phyloP scores from a whole-genome alignment of 2,113 vertebrate species.

The Cebidichthys violaceus region DNA sequence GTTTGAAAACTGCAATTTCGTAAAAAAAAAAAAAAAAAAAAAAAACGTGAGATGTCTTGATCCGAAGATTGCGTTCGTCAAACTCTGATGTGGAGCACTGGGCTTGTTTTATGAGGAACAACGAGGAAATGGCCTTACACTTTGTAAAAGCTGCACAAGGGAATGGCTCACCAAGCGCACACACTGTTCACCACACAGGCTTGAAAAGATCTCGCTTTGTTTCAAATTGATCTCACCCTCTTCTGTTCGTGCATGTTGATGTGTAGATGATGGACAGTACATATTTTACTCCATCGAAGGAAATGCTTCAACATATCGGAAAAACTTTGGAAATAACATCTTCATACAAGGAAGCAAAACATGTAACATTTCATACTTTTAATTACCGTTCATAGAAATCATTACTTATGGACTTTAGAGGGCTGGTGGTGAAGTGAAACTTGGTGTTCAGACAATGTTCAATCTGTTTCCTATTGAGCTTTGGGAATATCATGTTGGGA shows the following conservation, averaged over 20 bases:
- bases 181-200: conserved; percentile 22
- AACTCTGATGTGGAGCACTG: conserved; percentile 61
- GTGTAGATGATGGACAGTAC: conserved; percentile 2
- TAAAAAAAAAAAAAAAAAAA: no score
- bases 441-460: conserved; percentile 9
- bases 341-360: conserved; percentile 5
- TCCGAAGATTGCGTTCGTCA: conserved; percentile 65
- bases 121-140: conserved; percentile 13
- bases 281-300: no score
- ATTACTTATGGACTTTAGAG: conserved; percentile 28
- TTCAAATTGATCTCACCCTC: conserved; percentile 22
- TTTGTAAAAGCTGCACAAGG: conserved; percentile 40
- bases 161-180: conserved; percentile 57
- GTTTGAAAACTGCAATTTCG: conserved; percentile 3
- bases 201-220: conserved; percentile 4
- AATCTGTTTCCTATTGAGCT: conserved; percentile 43
- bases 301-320: neutral
- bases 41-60: conserved; percentile 14
- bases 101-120: conserved; percentile 46
- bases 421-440: conserved; percentile 16
- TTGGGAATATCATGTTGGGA: conserved; percentile 30
- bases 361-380: neutral
- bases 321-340: neutral
- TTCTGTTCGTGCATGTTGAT: conserved; percentile 67
- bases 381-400: neutral